Evolutionary conservation across 2,797 vertebrate species (phyloP).

Genomic region (Dermochelys coriacea): DNA sequence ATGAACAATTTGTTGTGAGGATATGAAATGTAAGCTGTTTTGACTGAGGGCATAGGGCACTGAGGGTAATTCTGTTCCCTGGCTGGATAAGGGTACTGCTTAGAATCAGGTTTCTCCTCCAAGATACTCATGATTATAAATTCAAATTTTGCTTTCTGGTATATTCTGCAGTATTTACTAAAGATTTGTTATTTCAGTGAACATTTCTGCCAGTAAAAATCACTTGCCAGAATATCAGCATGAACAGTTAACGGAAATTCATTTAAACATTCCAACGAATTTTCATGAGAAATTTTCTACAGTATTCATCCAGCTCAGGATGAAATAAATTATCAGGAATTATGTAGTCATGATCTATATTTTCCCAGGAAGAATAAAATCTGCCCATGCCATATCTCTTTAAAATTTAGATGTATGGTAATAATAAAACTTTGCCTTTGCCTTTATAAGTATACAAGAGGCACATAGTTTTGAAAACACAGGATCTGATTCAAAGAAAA

Average conservation of each 20-base stretch:
- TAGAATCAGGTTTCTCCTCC: neutral
- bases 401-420: neutral
- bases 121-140: fast-evolving
- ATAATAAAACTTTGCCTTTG: neutral
- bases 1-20: neutral
- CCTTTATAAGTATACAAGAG: neutral
- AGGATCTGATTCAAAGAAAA: fast-evolving
- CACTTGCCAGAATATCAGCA: neutral
- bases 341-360: neutral
- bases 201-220: neutral
- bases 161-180: neutral
- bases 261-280: neutral
- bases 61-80: neutral
- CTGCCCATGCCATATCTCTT: neutral
- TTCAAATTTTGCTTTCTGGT: neutral
- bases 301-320: neutral
- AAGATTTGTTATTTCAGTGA: neutral
- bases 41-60: neutral
- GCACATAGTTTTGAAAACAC: neutral
- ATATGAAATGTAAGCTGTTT: neutral
- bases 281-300: neutral
- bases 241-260: neutral
- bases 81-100: neutral
- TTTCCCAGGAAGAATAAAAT: neutral
- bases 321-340: neutral